A percentile compares a stretch with the other conserved stretches of the same genome.
These are phyloP conservation scores for Acanthurus lineatus DNA, from an alignment of 2,797 vertebrate genomes.

Conservation along the genomic window DNA sequence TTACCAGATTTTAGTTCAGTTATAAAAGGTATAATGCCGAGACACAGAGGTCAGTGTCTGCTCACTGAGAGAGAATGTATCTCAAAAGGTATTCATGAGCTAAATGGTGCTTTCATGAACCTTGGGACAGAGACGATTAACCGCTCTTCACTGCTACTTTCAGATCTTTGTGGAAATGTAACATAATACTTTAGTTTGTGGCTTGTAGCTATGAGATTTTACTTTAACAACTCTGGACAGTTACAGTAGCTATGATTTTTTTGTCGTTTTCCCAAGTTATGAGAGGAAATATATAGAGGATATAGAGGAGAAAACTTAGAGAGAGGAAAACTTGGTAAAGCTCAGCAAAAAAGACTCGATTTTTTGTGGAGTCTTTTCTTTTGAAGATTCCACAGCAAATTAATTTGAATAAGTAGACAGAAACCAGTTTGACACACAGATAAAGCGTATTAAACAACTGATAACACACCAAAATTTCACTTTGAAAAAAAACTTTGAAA, in stretches of 20 bases:
- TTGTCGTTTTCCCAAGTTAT: neutral
- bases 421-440: neutral
- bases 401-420: neutral
- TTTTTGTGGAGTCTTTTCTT: constrained; percentile 1
- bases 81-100: neutral
- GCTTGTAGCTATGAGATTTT: neutral
- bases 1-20: constrained; percentile 21
- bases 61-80: neutral
- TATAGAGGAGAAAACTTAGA: too few relatives aligned
- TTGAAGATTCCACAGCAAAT: neutral
- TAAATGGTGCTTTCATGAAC: neutral
- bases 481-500: neutral
- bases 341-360: neutral
- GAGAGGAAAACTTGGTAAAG: neutral
- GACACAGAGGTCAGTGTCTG: constrained; percentile 23
- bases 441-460: neutral
- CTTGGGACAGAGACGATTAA: neutral
- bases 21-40: neutral
- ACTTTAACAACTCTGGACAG: neutral
- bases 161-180: neutral
- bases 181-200: neutral
- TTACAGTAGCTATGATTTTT: neutral
- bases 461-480: neutral
- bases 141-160: neutral
- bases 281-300: neutral